Base-by-base conservation (phyloP, 2,797 vertebrate species). In the Rallus crepitans region DNA sequence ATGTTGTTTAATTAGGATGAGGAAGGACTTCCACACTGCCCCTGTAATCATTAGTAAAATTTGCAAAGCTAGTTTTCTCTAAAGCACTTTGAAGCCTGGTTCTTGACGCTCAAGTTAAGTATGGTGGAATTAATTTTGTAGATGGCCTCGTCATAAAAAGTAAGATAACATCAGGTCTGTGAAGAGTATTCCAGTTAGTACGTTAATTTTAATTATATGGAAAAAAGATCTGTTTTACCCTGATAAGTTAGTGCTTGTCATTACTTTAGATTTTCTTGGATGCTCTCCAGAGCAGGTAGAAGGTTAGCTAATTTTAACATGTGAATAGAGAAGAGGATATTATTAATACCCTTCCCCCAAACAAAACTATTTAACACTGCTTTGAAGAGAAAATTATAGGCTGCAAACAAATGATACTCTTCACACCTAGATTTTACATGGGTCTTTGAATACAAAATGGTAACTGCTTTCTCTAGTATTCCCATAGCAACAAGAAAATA, bases 401-500 rank as follows among this genome's bases (percentile, higher is more conserved):
- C 55, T 94, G 82, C 65, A 87, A 82, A 82, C 18, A 78, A 91
- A 89, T 65, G 78, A 82, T 93, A 86, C 75, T 87, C 45, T 94
- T 97, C 93, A 73, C 93, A 97, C 86, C 95, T 96, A 91, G 89
- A 96, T 91, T 97, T 97, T 93, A 87, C 69, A 59, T 64, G 20
- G 13, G 52, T 92, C 95, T 96, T 82, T 94, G 86, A 93, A 89
- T 94, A 92, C 91, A 45, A 61, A 88, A 16, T 72, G 66, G 93
- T 66, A 89, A 89, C 56, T 18, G 30, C 60, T 94, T 95, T 89
- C 42, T 23, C 12, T 85, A 80, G 35, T 59, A 96, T 97, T 96
- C 82, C 96, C 87, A 94, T 96, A 96, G 97, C 91, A 98, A 97
- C 92, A 63, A 33, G 61, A 90, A 96, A 94, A 89, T 37, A 91